These are phyloP conservation scores for Nemoura dubitans DNA, from an alignment of 2,888 invertebrate species.

Conservation along the genomic window DNA sequence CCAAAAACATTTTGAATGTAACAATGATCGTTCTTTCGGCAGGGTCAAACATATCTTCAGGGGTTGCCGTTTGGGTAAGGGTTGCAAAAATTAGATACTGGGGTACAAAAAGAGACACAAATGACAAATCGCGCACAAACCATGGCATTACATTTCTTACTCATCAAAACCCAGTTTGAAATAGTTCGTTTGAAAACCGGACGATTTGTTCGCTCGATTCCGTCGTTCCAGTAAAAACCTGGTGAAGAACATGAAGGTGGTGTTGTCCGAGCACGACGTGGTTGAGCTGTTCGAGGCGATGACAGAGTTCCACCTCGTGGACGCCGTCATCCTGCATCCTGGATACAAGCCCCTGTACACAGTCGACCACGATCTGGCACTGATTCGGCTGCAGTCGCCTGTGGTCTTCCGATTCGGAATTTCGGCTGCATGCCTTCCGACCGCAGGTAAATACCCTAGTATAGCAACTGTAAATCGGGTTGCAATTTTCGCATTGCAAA, in stretches of 20 bases:
- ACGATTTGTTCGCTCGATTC: no score
- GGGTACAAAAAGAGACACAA: no score
- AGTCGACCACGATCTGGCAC: conserved; percentile 56
- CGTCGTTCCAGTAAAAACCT: conserved; percentile 30
- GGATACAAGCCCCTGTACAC: conserved; percentile 51
- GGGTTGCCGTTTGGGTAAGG: no score
- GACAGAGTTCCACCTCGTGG: conserved; percentile 49
- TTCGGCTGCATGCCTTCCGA: conserved; percentile 56
- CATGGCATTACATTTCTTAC: no score
- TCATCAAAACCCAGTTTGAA: no score
- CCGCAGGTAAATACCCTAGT: conserved; percentile 36
- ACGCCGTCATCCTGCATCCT: conserved; percentile 55
- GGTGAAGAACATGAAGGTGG: conserved; percentile 50
- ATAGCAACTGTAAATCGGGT: not conserved
- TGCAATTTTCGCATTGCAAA: not conserved
- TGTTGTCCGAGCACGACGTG: conserved; percentile 54
- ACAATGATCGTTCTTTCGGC: no score
- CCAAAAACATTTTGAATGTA: no score
- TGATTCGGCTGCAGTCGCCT: conserved; percentile 54
- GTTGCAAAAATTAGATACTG: no score
- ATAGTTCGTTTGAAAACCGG: no score
- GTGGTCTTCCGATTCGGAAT: conserved; percentile 54
- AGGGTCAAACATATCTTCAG: no score
- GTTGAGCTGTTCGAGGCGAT: conserved; percentile 50
- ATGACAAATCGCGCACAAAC: conserved; percentile 56